phyloP scores from a whole-genome alignment of 2,888 invertebrate genomes.

The Drosophila prolongata region DNA sequence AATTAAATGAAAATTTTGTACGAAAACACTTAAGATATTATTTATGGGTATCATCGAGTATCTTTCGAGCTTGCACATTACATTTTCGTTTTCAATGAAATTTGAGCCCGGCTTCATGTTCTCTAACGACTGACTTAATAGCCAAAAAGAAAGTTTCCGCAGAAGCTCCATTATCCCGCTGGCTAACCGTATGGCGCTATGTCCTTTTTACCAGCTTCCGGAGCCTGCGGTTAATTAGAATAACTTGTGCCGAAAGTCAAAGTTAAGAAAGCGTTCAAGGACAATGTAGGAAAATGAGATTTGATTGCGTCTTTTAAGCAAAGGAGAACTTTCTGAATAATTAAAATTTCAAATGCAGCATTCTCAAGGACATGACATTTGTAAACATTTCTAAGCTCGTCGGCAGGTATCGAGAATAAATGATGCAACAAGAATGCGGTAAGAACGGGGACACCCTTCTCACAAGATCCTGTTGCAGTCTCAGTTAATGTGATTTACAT shows the following conservation, averaged over 20 bases:
- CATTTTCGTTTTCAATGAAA: too few species aligned
- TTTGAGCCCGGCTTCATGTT: slow-evolving; percentile 1
- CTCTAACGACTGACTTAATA: slow-evolving; percentile 41
- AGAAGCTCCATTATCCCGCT: slow-evolving; percentile 48
- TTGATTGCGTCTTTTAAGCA: background rate
- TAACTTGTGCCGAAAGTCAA: slow-evolving; percentile 37
- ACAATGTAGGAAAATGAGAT: slow-evolving; percentile 32
- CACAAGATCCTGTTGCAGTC: slow-evolving; percentile 43
- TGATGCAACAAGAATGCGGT: slow-evolving; percentile 49
- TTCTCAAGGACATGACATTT: slow-evolving; percentile 1
- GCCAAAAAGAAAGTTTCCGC: slow-evolving; percentile 50
- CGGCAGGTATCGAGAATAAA: slow-evolving; percentile 1
- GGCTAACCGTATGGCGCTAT: slow-evolving; percentile 10
- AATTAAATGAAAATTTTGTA: too few species aligned
- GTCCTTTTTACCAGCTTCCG: slow-evolving; percentile 4
- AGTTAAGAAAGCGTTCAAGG: slow-evolving; percentile 23
- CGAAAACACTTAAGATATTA: too few species aligned
- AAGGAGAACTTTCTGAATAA: background rate
- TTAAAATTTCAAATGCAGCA: background rate
- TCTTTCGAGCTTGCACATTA: too few species aligned
- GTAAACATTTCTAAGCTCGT: slow-evolving; percentile 1
- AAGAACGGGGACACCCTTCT: slow-evolving; percentile 57
- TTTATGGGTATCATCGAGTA: too few species aligned
- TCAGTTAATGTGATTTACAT: slow-evolving; percentile 56
- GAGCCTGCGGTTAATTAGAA: slow-evolving; percentile 50